phyloP scores from a whole-genome alignment of 2,888 invertebrate species.

The Ethmia dodecea region DNA sequence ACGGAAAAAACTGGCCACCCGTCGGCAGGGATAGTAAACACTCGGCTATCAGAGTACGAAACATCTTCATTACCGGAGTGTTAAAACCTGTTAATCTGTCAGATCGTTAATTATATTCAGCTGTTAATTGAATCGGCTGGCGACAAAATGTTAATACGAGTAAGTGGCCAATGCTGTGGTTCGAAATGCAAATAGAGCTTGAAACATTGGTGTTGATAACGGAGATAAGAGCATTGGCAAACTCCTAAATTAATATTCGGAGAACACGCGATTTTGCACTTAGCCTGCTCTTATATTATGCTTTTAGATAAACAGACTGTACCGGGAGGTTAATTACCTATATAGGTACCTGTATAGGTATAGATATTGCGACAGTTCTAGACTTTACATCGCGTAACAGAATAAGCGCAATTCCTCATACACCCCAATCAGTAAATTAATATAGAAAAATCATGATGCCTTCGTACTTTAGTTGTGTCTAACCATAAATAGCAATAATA shows the following conservation, averaged over 20 bases:
- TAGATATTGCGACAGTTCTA: too few species aligned
- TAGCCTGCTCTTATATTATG: conserved; percentile 17
- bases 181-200: conserved; percentile 57
- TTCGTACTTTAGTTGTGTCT: too few species aligned
- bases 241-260: conserved; percentile 53
- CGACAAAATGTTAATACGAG: conserved; percentile 73
- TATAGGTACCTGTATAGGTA: too few species aligned
- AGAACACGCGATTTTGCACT: conserved; percentile 56
- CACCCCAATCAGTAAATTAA: too few species aligned
- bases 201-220: conserved; percentile 50
- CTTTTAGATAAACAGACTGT: too few species aligned
- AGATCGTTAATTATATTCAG: conserved; percentile 67
- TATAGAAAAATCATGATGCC: too few species aligned
- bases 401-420: too few species aligned
- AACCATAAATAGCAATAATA: too few species aligned
- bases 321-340: too few species aligned
- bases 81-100: conserved; percentile 74
- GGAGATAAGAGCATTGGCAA: conserved; percentile 39
- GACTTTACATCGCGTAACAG: too few species aligned
- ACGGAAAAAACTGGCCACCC: conserved; percentile 33
- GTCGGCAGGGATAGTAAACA: conserved; percentile 34
- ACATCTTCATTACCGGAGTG: conserved; percentile 74
- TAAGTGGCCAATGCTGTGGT: conserved; percentile 27
- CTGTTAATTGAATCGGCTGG: conserved; percentile 66
- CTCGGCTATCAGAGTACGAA: conserved; percentile 42